Conservation (phyloP, 2,113 vertebrate genomes). For the Sardina pilchardus region DNA sequence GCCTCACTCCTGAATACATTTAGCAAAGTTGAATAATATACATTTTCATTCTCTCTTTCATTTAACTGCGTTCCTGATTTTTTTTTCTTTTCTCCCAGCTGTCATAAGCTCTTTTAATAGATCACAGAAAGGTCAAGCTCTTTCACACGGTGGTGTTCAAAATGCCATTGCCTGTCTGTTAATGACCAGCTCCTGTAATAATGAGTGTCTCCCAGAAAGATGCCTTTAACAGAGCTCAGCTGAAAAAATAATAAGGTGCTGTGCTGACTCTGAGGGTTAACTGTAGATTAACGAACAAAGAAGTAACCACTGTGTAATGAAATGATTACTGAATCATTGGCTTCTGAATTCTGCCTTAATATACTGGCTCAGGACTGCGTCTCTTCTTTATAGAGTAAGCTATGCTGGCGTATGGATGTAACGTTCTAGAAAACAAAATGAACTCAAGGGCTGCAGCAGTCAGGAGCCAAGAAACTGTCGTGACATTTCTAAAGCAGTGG, state of each 20-base stretch:
- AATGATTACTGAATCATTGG: not conserved
- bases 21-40: constrained; percentile 54
- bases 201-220: constrained; percentile 55
- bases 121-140: constrained; percentile 72
- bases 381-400: not conserved
- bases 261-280: constrained; percentile 4
- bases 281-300: not conserved
- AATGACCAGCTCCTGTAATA: constrained; percentile 68
- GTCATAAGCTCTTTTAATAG: constrained; percentile 70
- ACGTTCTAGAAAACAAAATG: not conserved
- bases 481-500: not conserved
- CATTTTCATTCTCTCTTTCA: constrained; percentile 34
- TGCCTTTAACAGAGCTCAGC: constrained; percentile 50
- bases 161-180: constrained; percentile 73
- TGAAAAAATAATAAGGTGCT: constrained; percentile 60
- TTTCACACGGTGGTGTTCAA: constrained; percentile 67
- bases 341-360: not conserved
- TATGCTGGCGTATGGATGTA: not conserved
- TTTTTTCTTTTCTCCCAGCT: constrained; percentile 43
- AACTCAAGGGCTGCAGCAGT: not conserved
- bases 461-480: not conserved
- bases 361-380: not conserved
- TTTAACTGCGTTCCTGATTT: constrained; percentile 57
- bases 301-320: not conserved
- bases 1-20: constrained; percentile 47